Evolutionary conservation across 2,797 vertebrate genomes (phyloP).

Genomic region (Taenioides sp.): DNA sequence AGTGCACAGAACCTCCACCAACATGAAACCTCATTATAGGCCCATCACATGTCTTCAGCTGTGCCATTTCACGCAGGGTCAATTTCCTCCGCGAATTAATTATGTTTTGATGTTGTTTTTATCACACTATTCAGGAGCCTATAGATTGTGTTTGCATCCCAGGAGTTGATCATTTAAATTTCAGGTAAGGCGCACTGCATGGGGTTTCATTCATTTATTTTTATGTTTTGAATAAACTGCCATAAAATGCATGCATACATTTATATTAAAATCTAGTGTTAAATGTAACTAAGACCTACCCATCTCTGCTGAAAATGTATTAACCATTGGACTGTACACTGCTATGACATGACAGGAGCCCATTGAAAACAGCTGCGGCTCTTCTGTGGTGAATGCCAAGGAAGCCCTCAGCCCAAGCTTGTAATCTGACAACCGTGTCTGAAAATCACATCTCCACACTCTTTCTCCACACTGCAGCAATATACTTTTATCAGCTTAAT

Average conservation of each 20-base stretch:
- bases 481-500: slow-evolving; percentile 52
- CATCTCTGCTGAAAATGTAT: too few species aligned
- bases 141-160: background rate
- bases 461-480: slow-evolving; percentile 59
- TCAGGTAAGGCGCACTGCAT: too few species aligned
- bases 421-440: slow-evolving; percentile 70
- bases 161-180: background rate
- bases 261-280: too few species aligned
- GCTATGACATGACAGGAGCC: background rate
- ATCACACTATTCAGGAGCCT: slow-evolving; percentile 13
- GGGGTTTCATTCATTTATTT: too few species aligned
- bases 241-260: too few species aligned
- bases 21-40: slow-evolving; percentile 53
- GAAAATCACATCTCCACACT: slow-evolving; percentile 69
- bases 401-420: slow-evolving; percentile 25
- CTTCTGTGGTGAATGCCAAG: slow-evolving; percentile 20
- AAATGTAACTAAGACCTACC: too few species aligned
- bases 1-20: slow-evolving; percentile 35
- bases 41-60: slow-evolving; percentile 26
- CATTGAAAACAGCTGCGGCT: slow-evolving; percentile 22
- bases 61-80: slow-evolving; percentile 60
- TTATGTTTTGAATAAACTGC: too few species aligned
- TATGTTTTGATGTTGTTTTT: slow-evolving; percentile 34
- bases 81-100: slow-evolving; percentile 63
- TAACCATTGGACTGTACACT: too few species aligned